Evolutionary conservation across 2,113 vertebrate species (phyloP).

Genomic region (Bucco capensis): DNA sequence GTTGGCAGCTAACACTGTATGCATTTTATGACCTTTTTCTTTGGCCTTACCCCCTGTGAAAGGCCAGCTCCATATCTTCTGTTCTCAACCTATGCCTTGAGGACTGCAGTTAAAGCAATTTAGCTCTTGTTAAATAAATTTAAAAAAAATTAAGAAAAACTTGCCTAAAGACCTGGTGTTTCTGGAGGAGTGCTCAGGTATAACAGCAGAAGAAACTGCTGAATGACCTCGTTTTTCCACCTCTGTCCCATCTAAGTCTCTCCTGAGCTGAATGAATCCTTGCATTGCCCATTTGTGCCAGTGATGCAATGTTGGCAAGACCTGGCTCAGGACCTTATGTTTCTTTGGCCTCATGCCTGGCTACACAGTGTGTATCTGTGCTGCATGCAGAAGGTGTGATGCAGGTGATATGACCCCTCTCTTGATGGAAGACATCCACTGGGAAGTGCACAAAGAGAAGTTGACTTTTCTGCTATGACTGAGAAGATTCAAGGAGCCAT

Average conservation of each 20-base stretch:
- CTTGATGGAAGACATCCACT: background rate
- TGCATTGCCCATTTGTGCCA: fast-evolving
- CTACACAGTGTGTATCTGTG: background rate
- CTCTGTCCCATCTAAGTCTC: background rate
- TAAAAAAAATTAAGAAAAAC: background rate
- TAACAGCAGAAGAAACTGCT: background rate
- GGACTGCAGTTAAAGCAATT: background rate
- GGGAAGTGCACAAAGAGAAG: background rate
- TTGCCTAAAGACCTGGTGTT: background rate
- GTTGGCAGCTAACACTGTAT: background rate
- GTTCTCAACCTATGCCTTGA: background rate
- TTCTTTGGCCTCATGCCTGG: background rate
- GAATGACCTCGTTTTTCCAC: background rate
- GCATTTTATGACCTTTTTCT: background rate
- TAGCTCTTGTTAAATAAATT: background rate
- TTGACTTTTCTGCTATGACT: background rate
- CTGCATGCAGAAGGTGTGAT: fast-evolving
- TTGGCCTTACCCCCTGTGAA: background rate
- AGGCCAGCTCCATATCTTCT: background rate
- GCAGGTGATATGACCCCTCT: background rate
- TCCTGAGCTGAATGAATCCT: background rate
- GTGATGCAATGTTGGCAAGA: background rate
- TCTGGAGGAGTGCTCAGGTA: background rate
- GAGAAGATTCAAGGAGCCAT: background rate
- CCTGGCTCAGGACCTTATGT: background rate